Percentiles rank a stretch among this genome's conserved stretches.
These are phyloP conservation scores for Macrochelys suwanniensis DNA, from an alignment of 2,797 vertebrate genomes.

Conservation along the genomic window DNA sequence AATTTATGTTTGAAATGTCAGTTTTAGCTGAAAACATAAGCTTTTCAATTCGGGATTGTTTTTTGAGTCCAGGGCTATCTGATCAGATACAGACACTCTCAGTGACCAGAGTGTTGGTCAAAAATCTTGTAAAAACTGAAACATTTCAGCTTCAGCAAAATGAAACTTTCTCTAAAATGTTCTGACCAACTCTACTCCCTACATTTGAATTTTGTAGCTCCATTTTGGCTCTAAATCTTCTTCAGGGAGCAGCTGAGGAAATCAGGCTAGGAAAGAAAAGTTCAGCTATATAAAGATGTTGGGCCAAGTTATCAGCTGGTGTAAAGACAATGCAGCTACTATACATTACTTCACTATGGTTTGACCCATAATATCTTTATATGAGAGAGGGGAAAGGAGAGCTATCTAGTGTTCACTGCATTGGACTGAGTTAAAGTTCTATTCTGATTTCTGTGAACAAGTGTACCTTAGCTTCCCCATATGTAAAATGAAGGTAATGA, in stretches of 20 bases:
- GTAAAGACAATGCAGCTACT: not conserved
- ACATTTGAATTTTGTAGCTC: not conserved
- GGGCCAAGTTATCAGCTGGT: not conserved
- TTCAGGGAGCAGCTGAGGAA: not conserved
- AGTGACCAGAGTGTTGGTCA: not conserved
- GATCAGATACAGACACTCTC: not conserved
- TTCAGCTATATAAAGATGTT: not conserved
- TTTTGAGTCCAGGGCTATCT: not conserved
- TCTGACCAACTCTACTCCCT: not conserved
- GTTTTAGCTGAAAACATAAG: not conserved
- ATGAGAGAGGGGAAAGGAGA: no score
- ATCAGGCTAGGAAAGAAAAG: not conserved
- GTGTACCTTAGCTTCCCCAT: not conserved
- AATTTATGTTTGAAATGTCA: not conserved
- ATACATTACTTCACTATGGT: no score
- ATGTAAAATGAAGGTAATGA: not conserved
- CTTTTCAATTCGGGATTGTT: not conserved
- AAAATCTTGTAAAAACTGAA: not conserved
- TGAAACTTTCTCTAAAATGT: not conserved
- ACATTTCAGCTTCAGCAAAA: not conserved
- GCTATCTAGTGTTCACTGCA: no score
- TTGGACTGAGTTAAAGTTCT: not conserved
- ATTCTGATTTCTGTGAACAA: not conserved
- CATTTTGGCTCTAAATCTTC: not conserved
- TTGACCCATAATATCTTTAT: no score